Conservation (phyloP, 2,888 invertebrate genomes). For the Cancer borealis region DNA sequence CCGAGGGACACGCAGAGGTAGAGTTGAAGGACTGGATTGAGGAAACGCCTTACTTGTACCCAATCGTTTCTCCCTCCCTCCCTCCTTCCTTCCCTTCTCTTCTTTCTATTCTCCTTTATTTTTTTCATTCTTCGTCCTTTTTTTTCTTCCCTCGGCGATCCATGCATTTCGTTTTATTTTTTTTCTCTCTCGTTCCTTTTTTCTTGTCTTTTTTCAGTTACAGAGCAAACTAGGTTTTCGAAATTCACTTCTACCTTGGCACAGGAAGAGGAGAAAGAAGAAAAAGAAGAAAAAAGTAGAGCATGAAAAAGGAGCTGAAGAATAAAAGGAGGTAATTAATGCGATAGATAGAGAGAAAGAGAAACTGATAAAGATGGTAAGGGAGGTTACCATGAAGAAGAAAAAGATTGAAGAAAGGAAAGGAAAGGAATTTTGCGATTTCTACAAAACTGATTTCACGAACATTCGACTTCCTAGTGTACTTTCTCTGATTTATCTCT, state of each 20-base stretch:
- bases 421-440: neutral
- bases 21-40: neutral
- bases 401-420: neutral
- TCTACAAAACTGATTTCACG: neutral
- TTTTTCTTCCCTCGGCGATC: neutral
- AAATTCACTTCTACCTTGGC: neutral
- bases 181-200: neutral
- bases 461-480: no score
- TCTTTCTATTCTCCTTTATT: neutral
- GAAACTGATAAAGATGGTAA: neutral
- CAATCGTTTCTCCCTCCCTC: neutral
- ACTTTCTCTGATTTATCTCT: no score
- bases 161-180: neutral
- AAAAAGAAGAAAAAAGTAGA: neutral
- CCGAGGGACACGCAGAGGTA: neutral
- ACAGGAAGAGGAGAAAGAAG: neutral
- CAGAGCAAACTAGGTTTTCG: conserved; percentile 6
- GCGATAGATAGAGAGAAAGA: no score
- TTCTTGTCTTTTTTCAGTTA: neutral
- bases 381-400: neutral
- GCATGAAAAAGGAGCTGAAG: neutral
- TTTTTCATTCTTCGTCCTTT: neutral
- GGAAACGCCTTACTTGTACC: neutral
- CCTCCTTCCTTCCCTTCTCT: neutral
- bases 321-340: neutral